Base-by-base conservation (phyloP, 2,888 invertebrate genomes). In the Xestia rhomboidea region DNA sequence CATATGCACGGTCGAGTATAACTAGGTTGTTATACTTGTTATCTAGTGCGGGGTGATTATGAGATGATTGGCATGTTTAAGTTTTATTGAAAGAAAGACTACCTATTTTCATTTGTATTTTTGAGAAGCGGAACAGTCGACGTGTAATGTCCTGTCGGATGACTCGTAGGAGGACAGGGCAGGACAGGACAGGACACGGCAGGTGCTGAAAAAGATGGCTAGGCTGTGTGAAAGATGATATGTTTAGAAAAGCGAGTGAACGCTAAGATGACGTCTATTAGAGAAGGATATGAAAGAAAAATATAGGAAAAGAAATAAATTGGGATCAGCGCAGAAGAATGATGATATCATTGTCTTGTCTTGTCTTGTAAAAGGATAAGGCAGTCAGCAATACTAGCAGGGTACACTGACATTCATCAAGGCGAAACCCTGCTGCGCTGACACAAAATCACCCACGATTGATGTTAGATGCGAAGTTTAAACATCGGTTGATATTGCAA, bases 11-110 rank as follows among this genome's bases (percentile, higher is more conserved):
- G 54, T n/a, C 68, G n/a, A 15, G 44, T 41, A 18, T 64, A 64
- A 75, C 74, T 83, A 44, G 83, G 70, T 57, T 74, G 76, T 73
- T 76, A 73, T 73, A 68, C 75, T 73, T 76, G 79, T 85, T 73
- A 85, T 83, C 73, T 75, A 67, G 80, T 68, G 76, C 76, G 41
- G 69, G 63, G 64, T 73, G 21, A 63, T 76, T 85, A 73, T 76
- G 64, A 82, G 68, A 57, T 69, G 64, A 83, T 70, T 77, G 76
- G 38, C 54, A 49, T 51, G 81, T 41, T 71, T 11, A 18, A 64
- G 41, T 63, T 60, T 66, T 60, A 76, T 73, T 71, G 30, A 46
- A 78, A 77, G 5, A 46, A 46, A 49, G 0, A 21, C 62, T n/a
- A 13, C n/a, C n/a, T n/a, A n/a, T n/a, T n/a, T n/a, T n/a, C n/a